These are phyloP conservation scores for Neocrepidodera transversa DNA, from an alignment of 2,888 invertebrate species.

Conservation along the genomic window DNA sequence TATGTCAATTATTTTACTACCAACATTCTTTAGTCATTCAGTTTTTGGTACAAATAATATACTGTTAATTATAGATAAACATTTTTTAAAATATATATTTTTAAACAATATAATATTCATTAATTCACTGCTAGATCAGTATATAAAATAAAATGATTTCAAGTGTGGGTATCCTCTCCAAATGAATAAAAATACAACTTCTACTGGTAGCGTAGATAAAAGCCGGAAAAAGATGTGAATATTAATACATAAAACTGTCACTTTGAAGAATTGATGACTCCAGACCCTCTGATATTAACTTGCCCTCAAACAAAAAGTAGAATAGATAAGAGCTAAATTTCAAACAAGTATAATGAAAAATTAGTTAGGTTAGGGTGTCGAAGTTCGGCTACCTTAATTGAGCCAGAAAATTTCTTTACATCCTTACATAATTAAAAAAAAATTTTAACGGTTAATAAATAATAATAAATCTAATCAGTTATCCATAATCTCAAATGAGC, in stretches of 20 bases:
- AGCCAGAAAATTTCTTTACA: neutral
- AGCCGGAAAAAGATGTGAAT: slow-evolving; percentile 55
- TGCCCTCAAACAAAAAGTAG: slow-evolving; percentile 41
- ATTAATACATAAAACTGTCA: slow-evolving; percentile 55
- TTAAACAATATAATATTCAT: no score
- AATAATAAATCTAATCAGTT: no score
- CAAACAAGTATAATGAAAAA: slow-evolving; percentile 18
- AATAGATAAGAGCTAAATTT: slow-evolving; percentile 22
- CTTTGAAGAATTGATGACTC: slow-evolving; percentile 51
- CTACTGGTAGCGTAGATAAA: slow-evolving; percentile 53
- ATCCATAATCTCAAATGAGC: no score
- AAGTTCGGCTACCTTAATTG: neutral
- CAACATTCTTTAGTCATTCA: no score
- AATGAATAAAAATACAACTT: slow-evolving; percentile 6
- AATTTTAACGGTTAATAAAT: no score
- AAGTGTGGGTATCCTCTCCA: neutral
- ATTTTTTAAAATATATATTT: no score
- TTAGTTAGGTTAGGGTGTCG: slow-evolving; percentile 19
- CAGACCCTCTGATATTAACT: slow-evolving; percentile 42
- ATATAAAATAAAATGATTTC: no score
- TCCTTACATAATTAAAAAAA: no score
- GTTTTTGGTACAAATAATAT: no score
- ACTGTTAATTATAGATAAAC: no score
- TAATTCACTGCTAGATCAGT: no score
- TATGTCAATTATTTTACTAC: no score